A percentile compares a stretch with the other conserved stretches of the same genome.
phyloP scores from a whole-genome alignment of 2,888 invertebrate species.

The Pristionchus arcanus region DNA sequence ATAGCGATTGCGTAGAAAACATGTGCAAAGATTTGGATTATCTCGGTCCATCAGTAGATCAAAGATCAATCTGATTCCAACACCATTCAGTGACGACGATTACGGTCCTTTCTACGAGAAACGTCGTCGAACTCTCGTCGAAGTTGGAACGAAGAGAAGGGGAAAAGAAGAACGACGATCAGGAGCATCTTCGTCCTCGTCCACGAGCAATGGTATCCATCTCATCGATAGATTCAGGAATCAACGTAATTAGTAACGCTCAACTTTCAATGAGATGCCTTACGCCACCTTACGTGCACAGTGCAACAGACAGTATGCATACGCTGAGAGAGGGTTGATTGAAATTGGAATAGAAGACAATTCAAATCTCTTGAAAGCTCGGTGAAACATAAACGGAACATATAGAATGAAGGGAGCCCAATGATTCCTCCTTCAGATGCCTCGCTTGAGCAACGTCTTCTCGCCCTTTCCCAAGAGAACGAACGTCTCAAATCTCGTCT shows the following conservation, averaged over 20 bases:
- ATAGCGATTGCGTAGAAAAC: not conserved
- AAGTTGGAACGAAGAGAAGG: not conserved
- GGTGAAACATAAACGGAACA: not conserved
- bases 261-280: too few relatives aligned
- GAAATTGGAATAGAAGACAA: not conserved
- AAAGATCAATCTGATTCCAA: not conserved
- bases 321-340: too few relatives aligned
- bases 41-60: not conserved
- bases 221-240: too few relatives aligned
- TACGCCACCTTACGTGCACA: too few relatives aligned
- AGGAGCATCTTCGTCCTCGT: not conserved
- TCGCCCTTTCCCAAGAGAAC: conserved; percentile 50
- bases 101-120: conserved; percentile 48
- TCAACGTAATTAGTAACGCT: too few relatives aligned
- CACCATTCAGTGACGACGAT: conserved; percentile 19
- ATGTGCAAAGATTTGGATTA: not conserved
- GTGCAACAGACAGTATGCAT: too few relatives aligned
- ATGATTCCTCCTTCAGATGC: not conserved
- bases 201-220: not conserved
- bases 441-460: conserved; percentile 43
- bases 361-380: not conserved
- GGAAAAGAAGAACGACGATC: not conserved
- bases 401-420: not conserved
- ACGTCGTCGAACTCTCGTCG: conserved; percentile 37
- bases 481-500: conserved; percentile 47